Percentiles rank a stretch among this genome's conserved stretches.
Conservation (phyloP, 2,797 vertebrate genomes). For the Allobates femoralis region DNA sequence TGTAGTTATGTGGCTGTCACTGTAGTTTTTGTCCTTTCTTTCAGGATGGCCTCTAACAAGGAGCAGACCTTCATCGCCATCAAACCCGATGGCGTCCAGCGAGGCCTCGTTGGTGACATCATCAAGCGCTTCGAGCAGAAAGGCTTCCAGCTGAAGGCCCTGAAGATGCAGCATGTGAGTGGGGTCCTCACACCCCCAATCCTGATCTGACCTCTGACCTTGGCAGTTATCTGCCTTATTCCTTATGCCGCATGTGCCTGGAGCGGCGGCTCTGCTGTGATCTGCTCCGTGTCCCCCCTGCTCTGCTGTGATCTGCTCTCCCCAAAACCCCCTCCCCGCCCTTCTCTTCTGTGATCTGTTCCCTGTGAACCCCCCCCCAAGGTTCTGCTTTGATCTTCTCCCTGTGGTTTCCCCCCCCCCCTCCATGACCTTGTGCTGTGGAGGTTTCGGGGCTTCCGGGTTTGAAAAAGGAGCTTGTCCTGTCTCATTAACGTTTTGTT, state of each 20-base stretch:
- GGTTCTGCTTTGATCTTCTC: background rate
- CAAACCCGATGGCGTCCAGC: constrained; percentile 93
- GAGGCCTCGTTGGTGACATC: constrained; percentile 89
- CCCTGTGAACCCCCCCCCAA: background rate
- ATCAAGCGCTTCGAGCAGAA: constrained; percentile 90
- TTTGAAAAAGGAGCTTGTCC: background rate
- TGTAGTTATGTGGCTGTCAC: no score
- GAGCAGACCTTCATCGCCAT: constrained; percentile 92
- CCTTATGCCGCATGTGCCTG: background rate
- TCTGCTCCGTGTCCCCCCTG: background rate
- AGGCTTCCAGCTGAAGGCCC: constrained; percentile 87
- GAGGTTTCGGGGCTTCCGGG: background rate
- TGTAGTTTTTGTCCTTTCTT: background rate
- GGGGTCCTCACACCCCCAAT: background rate
- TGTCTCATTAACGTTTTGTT: constrained; percentile 30
- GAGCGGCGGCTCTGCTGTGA: background rate
- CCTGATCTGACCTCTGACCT: background rate
- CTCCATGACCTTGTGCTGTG: background rate
- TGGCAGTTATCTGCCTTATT: background rate
- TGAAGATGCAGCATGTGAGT: constrained; percentile 87
- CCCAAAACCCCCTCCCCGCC: no score
- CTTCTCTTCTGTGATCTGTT: background rate
- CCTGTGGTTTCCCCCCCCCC: no score
- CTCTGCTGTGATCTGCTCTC: background rate
- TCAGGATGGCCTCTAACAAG: constrained; percentile 72